Percentiles rank a stretch among this genome's conserved stretches.
Conservation (phyloP, 2,888 invertebrate species). For the Plebejus melissa region DNA sequence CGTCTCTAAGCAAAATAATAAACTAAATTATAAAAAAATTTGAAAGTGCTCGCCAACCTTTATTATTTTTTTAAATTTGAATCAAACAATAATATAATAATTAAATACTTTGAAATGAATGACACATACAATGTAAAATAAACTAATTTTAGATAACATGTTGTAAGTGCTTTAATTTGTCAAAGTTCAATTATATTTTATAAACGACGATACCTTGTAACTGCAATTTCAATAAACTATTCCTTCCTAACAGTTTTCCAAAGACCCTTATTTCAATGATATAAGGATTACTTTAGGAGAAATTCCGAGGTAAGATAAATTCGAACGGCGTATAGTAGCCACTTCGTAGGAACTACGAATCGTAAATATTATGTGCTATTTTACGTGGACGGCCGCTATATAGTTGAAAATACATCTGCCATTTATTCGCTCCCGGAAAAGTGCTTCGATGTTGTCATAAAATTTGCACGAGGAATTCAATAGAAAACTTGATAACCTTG, state of each 20-base stretch:
- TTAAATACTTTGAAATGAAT: background rate
- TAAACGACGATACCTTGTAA: background rate
- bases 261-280: background rate
- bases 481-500: background rate
- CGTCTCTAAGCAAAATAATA: no score
- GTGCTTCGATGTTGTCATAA: conserved; percentile 34
- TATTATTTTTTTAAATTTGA: no score
- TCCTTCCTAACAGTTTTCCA: background rate
- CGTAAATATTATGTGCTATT: conserved; percentile 28
- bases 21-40: no score
- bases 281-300: background rate
- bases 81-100: no score
- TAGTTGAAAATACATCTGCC: conserved; percentile 56
- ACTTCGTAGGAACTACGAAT: conserved; percentile 39
- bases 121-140: background rate
- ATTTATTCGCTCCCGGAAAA: conserved; percentile 42
- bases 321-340: background rate
- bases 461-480: conserved; percentile 19
- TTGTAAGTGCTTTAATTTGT: conserved; percentile 17
- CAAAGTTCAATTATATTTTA: conserved; percentile 17
- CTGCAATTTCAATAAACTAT: conserved; percentile 5
- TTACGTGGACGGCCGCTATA: conserved; percentile 42
- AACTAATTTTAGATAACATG: background rate
- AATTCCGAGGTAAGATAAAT: background rate
- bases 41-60: no score